These are phyloP conservation scores for Tonatia bakeri DNA, from an alignment of 2,113 vertebrate species.

Conservation along the genomic window DNA sequence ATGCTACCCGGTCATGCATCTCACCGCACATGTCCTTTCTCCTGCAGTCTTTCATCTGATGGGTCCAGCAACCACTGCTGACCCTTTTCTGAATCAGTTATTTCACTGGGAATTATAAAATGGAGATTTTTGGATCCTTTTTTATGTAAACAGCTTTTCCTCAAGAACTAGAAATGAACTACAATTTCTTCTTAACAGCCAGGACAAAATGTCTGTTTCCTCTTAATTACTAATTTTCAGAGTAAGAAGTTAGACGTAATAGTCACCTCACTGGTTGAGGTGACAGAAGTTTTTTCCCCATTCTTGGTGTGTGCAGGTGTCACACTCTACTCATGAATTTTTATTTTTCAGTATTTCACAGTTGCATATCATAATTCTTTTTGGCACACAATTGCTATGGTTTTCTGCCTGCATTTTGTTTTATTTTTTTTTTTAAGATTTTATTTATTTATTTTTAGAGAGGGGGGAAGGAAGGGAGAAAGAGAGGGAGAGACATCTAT, in stretches of 20 bases:
- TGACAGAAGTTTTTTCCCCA: background rate
- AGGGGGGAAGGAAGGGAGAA: no score
- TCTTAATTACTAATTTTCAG: background rate
- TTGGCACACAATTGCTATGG: background rate
- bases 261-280: background rate
- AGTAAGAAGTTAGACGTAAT: background rate
- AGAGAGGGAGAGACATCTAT: no score
- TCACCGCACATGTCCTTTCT: background rate
- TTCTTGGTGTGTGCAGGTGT: background rate
- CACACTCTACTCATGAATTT: background rate
- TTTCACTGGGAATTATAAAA: background rate
- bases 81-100: background rate
- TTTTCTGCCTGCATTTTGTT: background rate
- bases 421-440: no score
- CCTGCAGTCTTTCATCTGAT: background rate
- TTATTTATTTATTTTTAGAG: no score
- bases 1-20: background rate
- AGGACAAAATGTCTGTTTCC: background rate
- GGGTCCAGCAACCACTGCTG: background rate
- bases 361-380: background rate
- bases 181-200: background rate
- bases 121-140: background rate
- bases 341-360: background rate
- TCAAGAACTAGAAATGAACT: background rate
- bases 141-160: background rate